A percentile compares a stretch with the other conserved stretches of the same genome.
These are phyloP conservation scores for Molossus molossus DNA, from an alignment of 2,797 vertebrate species.

Conservation along the genomic window DNA sequence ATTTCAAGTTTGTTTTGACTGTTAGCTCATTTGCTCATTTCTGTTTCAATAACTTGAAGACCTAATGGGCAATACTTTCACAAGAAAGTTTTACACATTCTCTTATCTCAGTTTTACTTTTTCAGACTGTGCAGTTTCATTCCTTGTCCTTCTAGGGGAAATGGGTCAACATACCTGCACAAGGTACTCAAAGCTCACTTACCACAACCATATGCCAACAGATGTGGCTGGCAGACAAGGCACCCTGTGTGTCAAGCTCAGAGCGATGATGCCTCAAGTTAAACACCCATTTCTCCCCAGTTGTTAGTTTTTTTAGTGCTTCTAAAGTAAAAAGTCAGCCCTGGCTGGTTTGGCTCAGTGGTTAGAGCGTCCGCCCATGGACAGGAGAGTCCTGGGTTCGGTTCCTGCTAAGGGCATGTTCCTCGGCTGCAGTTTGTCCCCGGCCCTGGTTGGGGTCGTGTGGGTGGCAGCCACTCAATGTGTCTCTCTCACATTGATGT, in stretches of 20 bases:
- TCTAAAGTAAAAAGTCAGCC: constrained; percentile 56
- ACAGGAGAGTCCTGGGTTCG: too few species aligned
- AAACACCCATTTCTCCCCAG: constrained; percentile 25
- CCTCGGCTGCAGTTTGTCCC: too few species aligned
- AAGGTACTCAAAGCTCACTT: constrained; percentile 48
- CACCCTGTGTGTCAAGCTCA: neutral
- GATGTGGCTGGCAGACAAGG: constrained; percentile 28
- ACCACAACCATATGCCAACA: constrained; percentile 64
- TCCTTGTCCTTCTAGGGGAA: constrained; percentile 35
- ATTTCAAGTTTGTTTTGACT: neutral
- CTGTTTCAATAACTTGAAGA: constrained; percentile 28
- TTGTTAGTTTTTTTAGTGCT: constrained; percentile 8
- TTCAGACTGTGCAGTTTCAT: constrained; percentile 49
- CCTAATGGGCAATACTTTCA: neutral
- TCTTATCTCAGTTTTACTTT: constrained; percentile 63
- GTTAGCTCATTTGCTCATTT: constrained; percentile 16
- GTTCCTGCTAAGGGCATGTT: too few species aligned
- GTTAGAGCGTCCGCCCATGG: too few species aligned
- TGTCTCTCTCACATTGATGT: too few species aligned
- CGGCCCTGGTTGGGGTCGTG: too few species aligned
- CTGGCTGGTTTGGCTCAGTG: too few species aligned
- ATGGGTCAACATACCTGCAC: constrained; percentile 26
- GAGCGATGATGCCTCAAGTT: neutral
- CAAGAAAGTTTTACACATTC: constrained; percentile 14
- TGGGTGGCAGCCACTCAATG: too few species aligned